phyloP scores from a whole-genome alignment of 2,888 invertebrate species.

The Amiota minor region DNA sequence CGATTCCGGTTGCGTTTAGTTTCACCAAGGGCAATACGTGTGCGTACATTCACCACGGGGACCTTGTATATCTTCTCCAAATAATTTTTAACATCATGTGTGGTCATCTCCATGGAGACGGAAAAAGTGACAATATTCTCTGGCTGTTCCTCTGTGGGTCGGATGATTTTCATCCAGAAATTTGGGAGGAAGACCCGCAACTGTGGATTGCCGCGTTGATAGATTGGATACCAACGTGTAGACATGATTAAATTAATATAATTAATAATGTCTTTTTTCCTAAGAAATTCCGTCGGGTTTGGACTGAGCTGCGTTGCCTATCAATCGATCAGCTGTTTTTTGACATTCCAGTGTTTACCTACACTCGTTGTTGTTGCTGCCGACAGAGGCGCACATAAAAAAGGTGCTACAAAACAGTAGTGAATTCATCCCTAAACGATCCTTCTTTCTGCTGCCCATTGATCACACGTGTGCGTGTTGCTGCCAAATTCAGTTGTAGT shows the following conservation, averaged over 20 bases:
- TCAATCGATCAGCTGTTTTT: conserved; percentile 19
- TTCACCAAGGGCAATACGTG: conserved; percentile 82
- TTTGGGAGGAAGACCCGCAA: conserved; percentile 93
- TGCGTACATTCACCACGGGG: conserved; percentile 84
- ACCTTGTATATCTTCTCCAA: conserved; percentile 95
- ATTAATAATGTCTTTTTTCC: conserved; percentile 27
- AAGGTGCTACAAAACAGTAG: neutral
- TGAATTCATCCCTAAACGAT: neutral
- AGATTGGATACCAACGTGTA: conserved; percentile 85
- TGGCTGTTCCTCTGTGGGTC: conserved; percentile 80
- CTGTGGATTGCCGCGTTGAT: conserved; percentile 95
- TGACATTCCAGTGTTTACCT: neutral
- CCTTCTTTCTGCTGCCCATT: neutral
- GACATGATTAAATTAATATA: conserved; percentile 62
- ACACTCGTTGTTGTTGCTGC: conserved; percentile 19
- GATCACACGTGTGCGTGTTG: conserved; percentile 41
- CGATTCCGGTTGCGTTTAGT: conserved; percentile 77
- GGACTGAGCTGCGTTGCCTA: conserved; percentile 1
- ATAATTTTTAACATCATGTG: conserved; percentile 91
- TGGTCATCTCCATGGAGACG: conserved; percentile 96
- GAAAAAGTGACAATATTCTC: conserved; percentile 89
- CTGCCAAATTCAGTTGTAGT: conserved; percentile 39
- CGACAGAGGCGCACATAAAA: too few species aligned
- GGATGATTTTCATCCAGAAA: conserved; percentile 96
- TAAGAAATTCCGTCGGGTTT: conserved; percentile 1